Conservation (phyloP, 2,888 invertebrate species). For the Ormyrus nitidulus region DNA sequence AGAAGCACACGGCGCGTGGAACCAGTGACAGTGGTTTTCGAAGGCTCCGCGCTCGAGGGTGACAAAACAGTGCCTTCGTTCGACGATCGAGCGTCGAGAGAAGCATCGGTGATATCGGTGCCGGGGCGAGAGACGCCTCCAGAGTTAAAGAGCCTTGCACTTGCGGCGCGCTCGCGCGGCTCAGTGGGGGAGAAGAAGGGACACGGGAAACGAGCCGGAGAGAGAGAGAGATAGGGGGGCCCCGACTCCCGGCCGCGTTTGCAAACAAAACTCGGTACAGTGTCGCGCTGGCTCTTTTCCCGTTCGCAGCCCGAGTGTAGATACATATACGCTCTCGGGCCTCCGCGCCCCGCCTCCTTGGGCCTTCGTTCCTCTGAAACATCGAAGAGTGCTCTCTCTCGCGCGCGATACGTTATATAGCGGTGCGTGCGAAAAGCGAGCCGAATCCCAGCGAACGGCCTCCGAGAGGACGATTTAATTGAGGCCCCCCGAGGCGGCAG, state of each 20-base stretch:
- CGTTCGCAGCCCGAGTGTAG: not conserved
- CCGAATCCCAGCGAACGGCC: too few relatives aligned
- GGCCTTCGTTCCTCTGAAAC: too few relatives aligned
- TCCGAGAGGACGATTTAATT: slow-evolving; percentile 46
- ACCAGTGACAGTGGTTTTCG: too few relatives aligned
- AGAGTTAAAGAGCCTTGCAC: slow-evolving; percentile 31
- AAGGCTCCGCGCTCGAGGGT: too few relatives aligned
- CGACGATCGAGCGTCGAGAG: too few relatives aligned
- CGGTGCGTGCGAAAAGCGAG: not conserved
- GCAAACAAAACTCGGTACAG: slow-evolving; percentile 51
- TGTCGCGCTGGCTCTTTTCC: slow-evolving; percentile 28
- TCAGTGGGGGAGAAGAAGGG: not conserved
- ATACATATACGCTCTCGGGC: too few relatives aligned
- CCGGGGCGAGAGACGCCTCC: too few relatives aligned
- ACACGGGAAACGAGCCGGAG: not conserved
- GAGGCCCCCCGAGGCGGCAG: slow-evolving; percentile 33
- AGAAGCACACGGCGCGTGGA: too few relatives aligned
- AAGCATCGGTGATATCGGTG: too few relatives aligned
- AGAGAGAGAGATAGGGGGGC: not conserved
- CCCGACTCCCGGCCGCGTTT: slow-evolving; percentile 37
- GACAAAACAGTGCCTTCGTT: too few relatives aligned
- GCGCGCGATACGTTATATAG: not conserved
- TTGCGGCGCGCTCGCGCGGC: not conserved
- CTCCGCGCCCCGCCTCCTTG: too few relatives aligned
- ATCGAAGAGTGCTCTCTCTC: not conserved